A percentile compares a stretch with the other conserved stretches of the same genome.
Evolutionary conservation across 2,888 invertebrate genomes (phyloP).

Genomic region (Plagiodera versicolora): DNA sequence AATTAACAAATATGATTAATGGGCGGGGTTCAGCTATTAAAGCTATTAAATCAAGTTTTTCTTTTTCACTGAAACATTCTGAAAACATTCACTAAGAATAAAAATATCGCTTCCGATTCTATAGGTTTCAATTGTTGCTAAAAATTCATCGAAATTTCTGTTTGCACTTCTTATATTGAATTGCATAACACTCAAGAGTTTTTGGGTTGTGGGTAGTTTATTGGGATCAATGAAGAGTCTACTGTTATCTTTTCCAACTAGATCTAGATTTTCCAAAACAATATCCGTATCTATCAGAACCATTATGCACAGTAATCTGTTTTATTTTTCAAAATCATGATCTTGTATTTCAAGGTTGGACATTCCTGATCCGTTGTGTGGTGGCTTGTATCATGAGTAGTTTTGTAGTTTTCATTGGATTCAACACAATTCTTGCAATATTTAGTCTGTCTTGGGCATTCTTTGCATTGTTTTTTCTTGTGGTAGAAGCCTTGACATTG

Average conservation of each 20-base stretch:
- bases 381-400: background rate
- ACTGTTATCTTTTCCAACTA: background rate
- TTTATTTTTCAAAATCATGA: conserved; percentile 3
- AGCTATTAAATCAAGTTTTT: no score
- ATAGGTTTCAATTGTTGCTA: conserved; percentile 2
- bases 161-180: conserved; percentile 4
- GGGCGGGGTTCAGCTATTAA: no score
- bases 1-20: no score
- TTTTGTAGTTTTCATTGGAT: background rate
- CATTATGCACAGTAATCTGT: conserved; percentile 2
- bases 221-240: background rate
- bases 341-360: background rate
- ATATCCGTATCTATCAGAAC: background rate
- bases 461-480: background rate
- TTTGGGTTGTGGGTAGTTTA: background rate
- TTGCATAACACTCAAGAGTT: background rate
- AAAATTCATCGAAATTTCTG: conserved; percentile 4
- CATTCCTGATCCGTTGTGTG: background rate
- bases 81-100: conserved; percentile 7
- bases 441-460: background rate
- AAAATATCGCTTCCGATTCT: conserved; percentile 3
- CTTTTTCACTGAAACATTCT: background rate
- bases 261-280: conserved; percentile 2
- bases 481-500: background rate
- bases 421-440: no score